phyloP scores from a whole-genome alignment of 1,140 invertebrate genomes.

The Meloidogyne hapla region DNA sequence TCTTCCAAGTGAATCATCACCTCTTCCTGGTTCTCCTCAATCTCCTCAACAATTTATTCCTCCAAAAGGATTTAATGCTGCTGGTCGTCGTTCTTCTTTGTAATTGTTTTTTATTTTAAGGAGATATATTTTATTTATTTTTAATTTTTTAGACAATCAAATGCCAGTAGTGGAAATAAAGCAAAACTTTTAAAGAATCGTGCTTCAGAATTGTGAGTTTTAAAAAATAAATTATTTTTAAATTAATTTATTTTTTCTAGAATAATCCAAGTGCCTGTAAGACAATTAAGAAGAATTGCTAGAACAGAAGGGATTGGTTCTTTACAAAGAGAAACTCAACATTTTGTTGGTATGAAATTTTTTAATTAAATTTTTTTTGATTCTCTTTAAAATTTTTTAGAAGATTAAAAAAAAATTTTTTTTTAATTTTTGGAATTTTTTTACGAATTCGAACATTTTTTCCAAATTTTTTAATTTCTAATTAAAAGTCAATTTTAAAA shows the following conservation, averaged over 20 bases:
- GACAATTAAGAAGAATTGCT: constrained; percentile 48
- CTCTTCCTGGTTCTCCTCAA: no score
- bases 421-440: no score
- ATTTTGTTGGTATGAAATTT: constrained; percentile 57
- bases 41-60: no score
- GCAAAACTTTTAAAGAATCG: constrained; percentile 17
- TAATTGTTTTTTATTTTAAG: neutral
- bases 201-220: constrained; percentile 19
- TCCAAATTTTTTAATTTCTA: no score
- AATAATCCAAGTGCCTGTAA: constrained; percentile 51
- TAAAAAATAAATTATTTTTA: neutral
- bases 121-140: neutral
- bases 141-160: constrained; percentile 11
- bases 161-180: neutral
- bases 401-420: neutral
- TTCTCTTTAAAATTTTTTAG: neutral
- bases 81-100: neutral
- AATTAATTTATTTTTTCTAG: neutral
- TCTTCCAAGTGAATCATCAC: neutral
- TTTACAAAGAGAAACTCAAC: constrained; percentile 48
- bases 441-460: no score
- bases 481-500: constrained; percentile 14
- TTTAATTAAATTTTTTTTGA: constrained; percentile 3
- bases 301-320: constrained; percentile 49
- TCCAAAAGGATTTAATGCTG: neutral